Evolutionary conservation across 1,140 invertebrate species (phyloP), one percentile per base, ranked within the genome.

Genomic region (Sarcophaga bullata): DNA sequence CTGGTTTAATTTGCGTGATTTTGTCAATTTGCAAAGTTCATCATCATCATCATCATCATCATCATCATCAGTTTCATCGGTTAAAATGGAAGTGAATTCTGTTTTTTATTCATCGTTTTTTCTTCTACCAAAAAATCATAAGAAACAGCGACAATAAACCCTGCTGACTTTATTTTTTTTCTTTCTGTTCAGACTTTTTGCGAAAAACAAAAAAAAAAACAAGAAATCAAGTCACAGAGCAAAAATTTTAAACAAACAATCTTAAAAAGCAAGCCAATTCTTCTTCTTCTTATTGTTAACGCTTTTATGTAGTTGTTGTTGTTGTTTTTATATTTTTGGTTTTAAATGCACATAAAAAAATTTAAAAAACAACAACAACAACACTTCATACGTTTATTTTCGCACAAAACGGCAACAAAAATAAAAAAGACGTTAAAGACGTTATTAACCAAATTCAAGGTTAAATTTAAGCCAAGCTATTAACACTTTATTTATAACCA

Each of bases 1-100:
- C 62, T 68, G 62, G 62, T 68, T 68, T 68, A 68, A 68, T 68
- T 68, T 68, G 62, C 62, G 62, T 68, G 62, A 68, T 68, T 68
- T 68, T 68, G 62, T 68, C 62, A 68, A 68, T n/a, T 68, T 17
- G n/a, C 1, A 68, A 68, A 68, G 62, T 68, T 19, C 62, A 68
- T 68, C 62, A 68, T 68, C 17, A 37, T 68, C 19, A 17, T 68
- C 62, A 68, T 68, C 17, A 37, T 68, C 19, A 17, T 1, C n/a
- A 19, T 8, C 25, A 37, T 37, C 25, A 37, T 37, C 25, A 37
- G 25, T 37, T 37, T 37, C 25, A 37, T 37, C 25, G 25, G 1
- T 37, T 37, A 37, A 37, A 37, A 37, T 37, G 25, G 25, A 37
- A 37, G 25, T 37, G 4, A 37, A 37, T 37, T 37, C 25, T 37